A percentile compares a stretch with the other conserved stretches of the same genome.
Conservation (phyloP, 2,888 invertebrate genomes). For the Meganola albula region DNA sequence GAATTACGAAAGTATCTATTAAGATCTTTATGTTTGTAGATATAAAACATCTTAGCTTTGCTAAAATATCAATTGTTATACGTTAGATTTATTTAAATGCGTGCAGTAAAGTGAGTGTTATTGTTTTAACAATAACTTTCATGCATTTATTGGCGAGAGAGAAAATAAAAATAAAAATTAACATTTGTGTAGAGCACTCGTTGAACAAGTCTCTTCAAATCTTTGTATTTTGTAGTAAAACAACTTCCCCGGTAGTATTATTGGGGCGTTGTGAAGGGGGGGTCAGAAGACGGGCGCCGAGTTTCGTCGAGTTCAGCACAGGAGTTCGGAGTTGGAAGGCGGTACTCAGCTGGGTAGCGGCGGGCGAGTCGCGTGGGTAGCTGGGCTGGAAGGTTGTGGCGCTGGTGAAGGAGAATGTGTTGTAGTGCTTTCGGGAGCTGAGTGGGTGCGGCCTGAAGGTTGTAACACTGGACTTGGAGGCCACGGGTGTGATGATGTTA, state of each 20-base stretch:
- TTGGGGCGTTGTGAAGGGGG: constrained; percentile 54
- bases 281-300: constrained; percentile 73
- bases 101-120: constrained; percentile 9
- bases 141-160: constrained; percentile 7
- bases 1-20: too few species aligned
- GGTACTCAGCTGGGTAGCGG: constrained; percentile 78
- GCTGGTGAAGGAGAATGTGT: constrained; percentile 64
- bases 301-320: constrained; percentile 78
- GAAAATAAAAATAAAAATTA: constrained; percentile 16
- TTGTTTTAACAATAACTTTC: constrained; percentile 10
- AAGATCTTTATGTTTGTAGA: too few species aligned
- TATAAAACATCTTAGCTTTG: too few species aligned
- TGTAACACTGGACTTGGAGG: constrained; percentile 87
- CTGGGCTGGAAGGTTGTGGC: constrained; percentile 69
- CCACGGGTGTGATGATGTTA: constrained; percentile 85
- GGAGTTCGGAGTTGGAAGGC: constrained; percentile 77
- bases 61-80: constrained; percentile 4
- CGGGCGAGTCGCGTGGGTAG: constrained; percentile 54
- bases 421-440: constrained; percentile 82
- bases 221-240: constrained; percentile 43
- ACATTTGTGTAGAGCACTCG: constrained; percentile 28
- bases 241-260: constrained; percentile 57
- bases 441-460: constrained; percentile 83
- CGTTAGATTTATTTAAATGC: constrained; percentile 5
- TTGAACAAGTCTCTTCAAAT: constrained; percentile 33